Conservation (phyloP, 2,888 invertebrate species). For the Eueremaeus valkanovi region DNA sequence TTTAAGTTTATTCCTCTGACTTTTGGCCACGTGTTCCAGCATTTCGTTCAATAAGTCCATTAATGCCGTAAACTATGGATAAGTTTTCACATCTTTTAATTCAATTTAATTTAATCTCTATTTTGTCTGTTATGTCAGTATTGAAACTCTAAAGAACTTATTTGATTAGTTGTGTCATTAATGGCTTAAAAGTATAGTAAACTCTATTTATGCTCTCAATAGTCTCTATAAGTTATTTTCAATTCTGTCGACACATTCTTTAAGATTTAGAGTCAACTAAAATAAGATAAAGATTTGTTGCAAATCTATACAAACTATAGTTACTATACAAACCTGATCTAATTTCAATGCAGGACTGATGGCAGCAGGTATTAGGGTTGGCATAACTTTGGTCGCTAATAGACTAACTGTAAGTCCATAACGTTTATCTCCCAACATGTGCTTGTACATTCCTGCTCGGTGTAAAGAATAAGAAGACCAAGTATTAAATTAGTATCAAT, state of each 20-base stretch:
- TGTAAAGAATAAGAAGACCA: neutral
- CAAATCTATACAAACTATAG: constrained; percentile 55
- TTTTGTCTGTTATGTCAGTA: no score
- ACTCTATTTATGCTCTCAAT: neutral
- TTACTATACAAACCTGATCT: constrained; percentile 63
- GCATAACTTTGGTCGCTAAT: constrained; percentile 91
- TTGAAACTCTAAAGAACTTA: no score
- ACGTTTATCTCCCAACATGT: constrained; percentile 82
- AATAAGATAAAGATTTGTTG: no score
- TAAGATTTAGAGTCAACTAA: no score
- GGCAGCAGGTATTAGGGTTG: constrained; percentile 82
- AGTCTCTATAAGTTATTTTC: no score
- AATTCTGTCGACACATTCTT: no score
- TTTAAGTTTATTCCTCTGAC: constrained; percentile 83
- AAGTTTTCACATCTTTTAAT: neutral
- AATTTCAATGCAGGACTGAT: constrained; percentile 79
- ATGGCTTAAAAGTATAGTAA: neutral
- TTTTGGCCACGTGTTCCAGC: constrained; percentile 63
- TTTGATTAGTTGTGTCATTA: neutral
- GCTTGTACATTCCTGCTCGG: constrained; percentile 77
- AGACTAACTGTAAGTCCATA: constrained; percentile 83
- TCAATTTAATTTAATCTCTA: neutral
- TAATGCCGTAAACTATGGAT: constrained; percentile 58
- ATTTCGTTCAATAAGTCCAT: constrained; percentile 84
- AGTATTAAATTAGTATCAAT: neutral